Evolutionary conservation across 2,113 vertebrate species (phyloP).

Genomic region (Rhinopomastus cyanomelas): DNA sequence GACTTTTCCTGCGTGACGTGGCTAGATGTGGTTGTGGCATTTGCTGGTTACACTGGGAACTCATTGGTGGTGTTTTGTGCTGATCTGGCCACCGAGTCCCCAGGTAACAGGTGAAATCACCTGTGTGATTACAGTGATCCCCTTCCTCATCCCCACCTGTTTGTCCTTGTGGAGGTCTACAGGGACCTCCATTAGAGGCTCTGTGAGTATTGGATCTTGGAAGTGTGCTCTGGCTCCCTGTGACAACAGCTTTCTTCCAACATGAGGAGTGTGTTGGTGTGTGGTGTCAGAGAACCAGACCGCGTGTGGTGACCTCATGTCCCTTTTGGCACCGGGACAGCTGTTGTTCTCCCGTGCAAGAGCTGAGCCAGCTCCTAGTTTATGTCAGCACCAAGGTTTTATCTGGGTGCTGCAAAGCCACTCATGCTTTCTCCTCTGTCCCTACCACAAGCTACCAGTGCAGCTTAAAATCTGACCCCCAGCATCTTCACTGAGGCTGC

Average conservation of each 20-base stretch:
- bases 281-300: not conserved
- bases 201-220: not conserved
- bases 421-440: not conserved
- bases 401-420: not conserved
- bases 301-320: fast-evolving
- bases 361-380: not conserved
- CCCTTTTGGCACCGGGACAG: not conserved
- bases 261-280: not conserved
- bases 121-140: not conserved
- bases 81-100: not conserved
- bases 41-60: not conserved
- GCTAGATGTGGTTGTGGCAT: not conserved
- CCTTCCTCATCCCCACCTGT: not conserved
- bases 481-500: constrained; percentile 14
- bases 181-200: not conserved
- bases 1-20: not conserved
- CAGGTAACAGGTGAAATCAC: not conserved
- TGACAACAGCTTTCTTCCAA: not conserved
- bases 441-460: not conserved
- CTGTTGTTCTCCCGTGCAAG: not conserved
- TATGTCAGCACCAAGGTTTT: not conserved
- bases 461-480: constrained; percentile 11
- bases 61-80: not conserved
- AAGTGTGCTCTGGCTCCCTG: not conserved
- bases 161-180: not conserved